Evolutionary conservation across 2,797 vertebrate genomes (phyloP).

Genomic region (Arrhamphus sclerolepis): DNA sequence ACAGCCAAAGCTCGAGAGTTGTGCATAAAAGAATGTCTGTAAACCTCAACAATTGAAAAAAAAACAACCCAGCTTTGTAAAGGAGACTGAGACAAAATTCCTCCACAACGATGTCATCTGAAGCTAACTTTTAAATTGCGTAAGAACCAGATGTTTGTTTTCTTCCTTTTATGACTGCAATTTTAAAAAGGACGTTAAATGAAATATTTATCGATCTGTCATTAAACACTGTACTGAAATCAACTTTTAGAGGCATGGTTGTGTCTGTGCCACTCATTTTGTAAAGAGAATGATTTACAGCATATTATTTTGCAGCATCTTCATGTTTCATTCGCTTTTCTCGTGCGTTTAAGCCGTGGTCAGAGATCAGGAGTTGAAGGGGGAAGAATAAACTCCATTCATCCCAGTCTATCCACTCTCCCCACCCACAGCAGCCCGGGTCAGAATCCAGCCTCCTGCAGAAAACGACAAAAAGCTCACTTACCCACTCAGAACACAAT

Average conservation of each 20-base stretch:
- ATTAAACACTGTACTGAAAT: too few species aligned
- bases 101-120: too few species aligned
- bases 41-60: too few species aligned
- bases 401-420: constrained; percentile 61
- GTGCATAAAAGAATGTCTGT: too few species aligned
- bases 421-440: constrained; percentile 63
- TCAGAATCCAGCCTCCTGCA: constrained; percentile 72
- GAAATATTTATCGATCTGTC: too few species aligned
- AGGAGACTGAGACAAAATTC: too few species aligned
- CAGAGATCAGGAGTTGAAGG: constrained; percentile 66
- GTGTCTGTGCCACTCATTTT: not conserved
- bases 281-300: not conserved
- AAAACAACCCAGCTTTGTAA: too few species aligned
- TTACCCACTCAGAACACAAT: constrained; percentile 30
- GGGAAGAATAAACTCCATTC: constrained; percentile 81
- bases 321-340: constrained; percentile 54
- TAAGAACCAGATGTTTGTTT: too few species aligned
- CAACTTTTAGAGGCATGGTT: not conserved
- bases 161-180: too few species aligned
- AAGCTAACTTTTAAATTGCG: too few species aligned
- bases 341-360: constrained; percentile 63
- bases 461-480: constrained; percentile 54
- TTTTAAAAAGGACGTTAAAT: too few species aligned
- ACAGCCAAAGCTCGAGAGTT: too few species aligned
- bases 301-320: constrained; percentile 21